Conservation (phyloP, 2,113 vertebrate genomes). For the Mellivora capensis region DNA sequence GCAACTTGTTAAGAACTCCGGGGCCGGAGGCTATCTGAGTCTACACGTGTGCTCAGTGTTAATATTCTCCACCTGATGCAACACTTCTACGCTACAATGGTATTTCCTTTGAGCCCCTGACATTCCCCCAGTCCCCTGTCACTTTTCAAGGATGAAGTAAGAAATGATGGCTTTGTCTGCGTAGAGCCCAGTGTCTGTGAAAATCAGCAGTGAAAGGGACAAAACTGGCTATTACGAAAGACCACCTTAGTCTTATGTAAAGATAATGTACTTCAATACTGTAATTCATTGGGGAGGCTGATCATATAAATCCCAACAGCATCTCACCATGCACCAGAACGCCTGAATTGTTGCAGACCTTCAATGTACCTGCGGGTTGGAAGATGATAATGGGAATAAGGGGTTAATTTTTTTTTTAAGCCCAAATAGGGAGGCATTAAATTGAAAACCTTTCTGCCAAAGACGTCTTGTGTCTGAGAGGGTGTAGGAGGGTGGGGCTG, state of each 20-base stretch:
- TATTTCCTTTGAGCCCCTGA: neutral
- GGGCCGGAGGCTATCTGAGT: fast-evolving
- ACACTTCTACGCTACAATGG: neutral
- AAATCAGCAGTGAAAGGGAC: neutral
- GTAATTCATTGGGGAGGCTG: neutral
- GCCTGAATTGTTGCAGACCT: fast-evolving
- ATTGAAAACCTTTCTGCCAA: neutral
- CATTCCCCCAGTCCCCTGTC: neutral
- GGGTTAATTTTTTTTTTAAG: neutral
- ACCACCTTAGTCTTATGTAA: neutral
- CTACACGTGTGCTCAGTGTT: fast-evolving
- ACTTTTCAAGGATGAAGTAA: neutral
- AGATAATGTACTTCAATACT: neutral
- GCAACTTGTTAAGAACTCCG: neutral
- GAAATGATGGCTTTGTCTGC: neutral
- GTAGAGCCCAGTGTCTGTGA: neutral
- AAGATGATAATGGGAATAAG: neutral
- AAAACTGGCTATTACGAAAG: neutral
- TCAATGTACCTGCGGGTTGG: fast-evolving
- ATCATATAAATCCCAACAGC: neutral
- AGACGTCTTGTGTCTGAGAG: neutral
- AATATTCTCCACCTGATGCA: fast-evolving
- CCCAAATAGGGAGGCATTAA: neutral
- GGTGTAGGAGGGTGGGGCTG: fast-evolving
- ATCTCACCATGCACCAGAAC: neutral